phyloP scores from a whole-genome alignment of 2,113 vertebrate species.

The Eurypyga helias region DNA sequence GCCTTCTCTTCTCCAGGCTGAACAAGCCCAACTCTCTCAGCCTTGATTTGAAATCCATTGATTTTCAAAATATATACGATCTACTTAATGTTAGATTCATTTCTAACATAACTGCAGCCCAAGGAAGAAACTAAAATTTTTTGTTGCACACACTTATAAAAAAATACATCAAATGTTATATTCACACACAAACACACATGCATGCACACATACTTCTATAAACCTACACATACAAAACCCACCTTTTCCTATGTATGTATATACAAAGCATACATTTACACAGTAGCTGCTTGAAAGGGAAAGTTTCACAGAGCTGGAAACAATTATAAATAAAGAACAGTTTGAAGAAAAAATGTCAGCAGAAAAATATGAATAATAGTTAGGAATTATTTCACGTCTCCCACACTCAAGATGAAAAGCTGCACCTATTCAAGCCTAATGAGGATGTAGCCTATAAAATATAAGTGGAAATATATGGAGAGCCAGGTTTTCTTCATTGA shows the following conservation, averaged over 20 bases:
- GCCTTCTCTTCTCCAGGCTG: too few relatives aligned
- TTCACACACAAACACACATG: neutral
- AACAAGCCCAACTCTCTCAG: too few relatives aligned
- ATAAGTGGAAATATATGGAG: accelerated
- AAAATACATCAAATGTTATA: neutral
- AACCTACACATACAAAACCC: accelerated
- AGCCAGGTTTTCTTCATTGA: neutral
- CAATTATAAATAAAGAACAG: neutral
- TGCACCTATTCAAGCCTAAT: neutral
- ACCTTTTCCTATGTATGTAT: neutral
- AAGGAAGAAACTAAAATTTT: neutral
- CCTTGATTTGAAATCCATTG: neutral
- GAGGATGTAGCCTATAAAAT: neutral
- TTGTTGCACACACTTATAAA: neutral
- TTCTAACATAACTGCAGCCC: neutral
- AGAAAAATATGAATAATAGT: neutral
- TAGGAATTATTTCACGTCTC: neutral
- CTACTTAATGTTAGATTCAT: neutral
- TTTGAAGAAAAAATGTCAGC: neutral
- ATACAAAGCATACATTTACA: neutral
- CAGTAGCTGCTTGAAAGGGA: neutral
- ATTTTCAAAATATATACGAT: neutral
- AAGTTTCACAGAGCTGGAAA: neutral
- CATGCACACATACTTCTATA: neutral
- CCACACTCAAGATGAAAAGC: neutral